phyloP scores from a whole-genome alignment of 2,888 invertebrate species.

The Odontomyia ornata region DNA sequence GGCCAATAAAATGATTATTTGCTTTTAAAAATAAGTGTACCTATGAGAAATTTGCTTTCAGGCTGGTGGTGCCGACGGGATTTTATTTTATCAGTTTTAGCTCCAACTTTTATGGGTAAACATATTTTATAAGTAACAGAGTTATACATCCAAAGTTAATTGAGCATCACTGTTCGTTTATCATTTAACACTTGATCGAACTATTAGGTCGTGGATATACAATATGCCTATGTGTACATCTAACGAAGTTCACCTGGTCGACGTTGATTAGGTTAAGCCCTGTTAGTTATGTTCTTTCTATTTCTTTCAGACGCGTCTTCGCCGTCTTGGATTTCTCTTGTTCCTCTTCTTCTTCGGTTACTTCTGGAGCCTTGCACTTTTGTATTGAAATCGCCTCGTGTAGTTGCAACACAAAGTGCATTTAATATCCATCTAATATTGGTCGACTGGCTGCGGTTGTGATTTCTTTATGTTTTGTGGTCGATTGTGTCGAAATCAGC shows the following conservation, averaged over 20 bases:
- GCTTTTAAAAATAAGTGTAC: too few species aligned
- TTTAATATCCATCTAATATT: background rate
- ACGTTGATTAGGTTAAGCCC: slow-evolving; percentile 4
- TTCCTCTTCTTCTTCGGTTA: too few species aligned
- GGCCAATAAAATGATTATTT: too few species aligned
- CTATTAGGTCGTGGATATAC: slow-evolving; percentile 1
- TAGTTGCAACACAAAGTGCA: slow-evolving; percentile 6
- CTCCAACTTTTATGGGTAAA: too few species aligned
- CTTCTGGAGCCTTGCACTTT: background rate
- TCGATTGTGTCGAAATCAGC: slow-evolving; percentile 24
- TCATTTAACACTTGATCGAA: background rate
- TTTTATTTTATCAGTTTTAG: too few species aligned
- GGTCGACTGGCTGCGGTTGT: background rate
- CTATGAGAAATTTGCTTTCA: too few species aligned
- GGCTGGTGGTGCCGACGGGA: too few species aligned
- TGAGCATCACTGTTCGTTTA: background rate
- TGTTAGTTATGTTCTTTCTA: background rate
- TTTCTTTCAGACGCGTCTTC: background rate
- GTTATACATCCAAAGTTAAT: too few species aligned
- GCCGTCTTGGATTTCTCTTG: background rate
- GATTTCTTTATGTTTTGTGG: background rate
- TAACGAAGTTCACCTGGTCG: background rate
- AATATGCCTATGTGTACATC: background rate
- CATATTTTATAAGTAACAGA: too few species aligned
- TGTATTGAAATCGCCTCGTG: background rate